A percentile compares a stretch with the other conserved stretches of the same genome.
These are phyloP conservation scores for Oceanites oceanicus DNA, from an alignment of 2,113 vertebrate genomes.

Conservation along the genomic window DNA sequence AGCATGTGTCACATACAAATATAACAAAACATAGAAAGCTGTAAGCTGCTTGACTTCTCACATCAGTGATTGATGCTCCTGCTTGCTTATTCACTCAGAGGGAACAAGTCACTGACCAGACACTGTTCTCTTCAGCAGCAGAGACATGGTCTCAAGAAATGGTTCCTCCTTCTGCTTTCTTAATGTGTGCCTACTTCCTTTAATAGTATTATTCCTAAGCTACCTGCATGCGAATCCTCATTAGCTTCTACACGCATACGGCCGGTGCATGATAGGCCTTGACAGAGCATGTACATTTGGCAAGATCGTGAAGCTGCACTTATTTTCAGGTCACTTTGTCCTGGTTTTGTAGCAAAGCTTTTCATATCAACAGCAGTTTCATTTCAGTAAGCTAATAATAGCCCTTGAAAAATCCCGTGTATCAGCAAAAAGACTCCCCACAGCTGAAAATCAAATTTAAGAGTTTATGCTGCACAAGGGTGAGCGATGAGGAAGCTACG, in stretches of 20 bases:
- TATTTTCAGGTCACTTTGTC: slow-evolving; percentile 1
- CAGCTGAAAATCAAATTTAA: neutral
- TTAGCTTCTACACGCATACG: neutral
- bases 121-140: neutral
- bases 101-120: neutral
- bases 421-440: slow-evolving; percentile 7
- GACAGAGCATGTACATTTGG: neutral
- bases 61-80: neutral
- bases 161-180: neutral
- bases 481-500: neutral
- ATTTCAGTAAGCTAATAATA: slow-evolving; percentile 41
- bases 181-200: neutral
- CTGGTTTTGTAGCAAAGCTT: slow-evolving; percentile 12
- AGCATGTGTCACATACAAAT: neutral
- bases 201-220: neutral
- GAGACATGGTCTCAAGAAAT: neutral
- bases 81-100: neutral
- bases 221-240: neutral
- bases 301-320: neutral
- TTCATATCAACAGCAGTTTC: slow-evolving; percentile 16
- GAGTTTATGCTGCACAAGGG: neutral
- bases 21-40: neutral
- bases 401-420: neutral
- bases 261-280: neutral
- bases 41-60: neutral